These are phyloP conservation scores for Aleiodes testaceus DNA, from an alignment of 2,888 invertebrate genomes.

Conservation along the genomic window DNA sequence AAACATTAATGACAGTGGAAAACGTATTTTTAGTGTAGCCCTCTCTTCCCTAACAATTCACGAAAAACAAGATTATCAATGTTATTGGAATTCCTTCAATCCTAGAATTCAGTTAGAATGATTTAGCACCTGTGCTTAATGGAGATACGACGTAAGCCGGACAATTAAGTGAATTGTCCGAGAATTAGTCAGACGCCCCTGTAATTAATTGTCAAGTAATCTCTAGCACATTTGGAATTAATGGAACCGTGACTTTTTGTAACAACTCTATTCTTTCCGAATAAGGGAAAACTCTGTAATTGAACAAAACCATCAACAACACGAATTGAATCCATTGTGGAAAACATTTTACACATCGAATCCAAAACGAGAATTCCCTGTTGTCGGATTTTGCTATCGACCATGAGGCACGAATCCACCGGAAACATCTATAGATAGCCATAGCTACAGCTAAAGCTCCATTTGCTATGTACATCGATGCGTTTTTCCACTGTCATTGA, in stretches of 20 bases:
- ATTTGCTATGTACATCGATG: not conserved
- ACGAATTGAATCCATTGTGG: too few relatives aligned
- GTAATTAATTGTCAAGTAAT: not conserved
- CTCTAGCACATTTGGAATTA: not conserved
- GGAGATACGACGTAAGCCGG: not conserved
- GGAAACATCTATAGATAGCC: slow-evolving; percentile 7
- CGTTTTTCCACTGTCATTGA: slow-evolving; percentile 29
- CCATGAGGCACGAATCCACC: slow-evolving; percentile 9
- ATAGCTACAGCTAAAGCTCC: not conserved
- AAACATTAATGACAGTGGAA: not conserved
- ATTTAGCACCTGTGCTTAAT: not conserved
- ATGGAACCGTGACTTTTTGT: not conserved
- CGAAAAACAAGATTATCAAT: too few relatives aligned
- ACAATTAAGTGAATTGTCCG: slow-evolving; percentile 25
- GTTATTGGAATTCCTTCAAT: too few relatives aligned
- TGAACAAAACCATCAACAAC: not conserved
- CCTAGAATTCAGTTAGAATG: too few relatives aligned
- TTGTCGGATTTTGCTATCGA: not conserved
- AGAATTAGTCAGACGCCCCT: slow-evolving; percentile 24
- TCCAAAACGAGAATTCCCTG: not conserved
- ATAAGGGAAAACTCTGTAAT: too few relatives aligned
- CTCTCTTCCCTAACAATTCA: not conserved
- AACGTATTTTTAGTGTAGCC: not conserved
- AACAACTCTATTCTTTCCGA: not conserved
- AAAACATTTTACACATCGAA: not conserved